These are phyloP conservation scores for Pectinophora gossypiella DNA, from an alignment of 1,140 invertebrate species.

Conservation along the genomic window DNA sequence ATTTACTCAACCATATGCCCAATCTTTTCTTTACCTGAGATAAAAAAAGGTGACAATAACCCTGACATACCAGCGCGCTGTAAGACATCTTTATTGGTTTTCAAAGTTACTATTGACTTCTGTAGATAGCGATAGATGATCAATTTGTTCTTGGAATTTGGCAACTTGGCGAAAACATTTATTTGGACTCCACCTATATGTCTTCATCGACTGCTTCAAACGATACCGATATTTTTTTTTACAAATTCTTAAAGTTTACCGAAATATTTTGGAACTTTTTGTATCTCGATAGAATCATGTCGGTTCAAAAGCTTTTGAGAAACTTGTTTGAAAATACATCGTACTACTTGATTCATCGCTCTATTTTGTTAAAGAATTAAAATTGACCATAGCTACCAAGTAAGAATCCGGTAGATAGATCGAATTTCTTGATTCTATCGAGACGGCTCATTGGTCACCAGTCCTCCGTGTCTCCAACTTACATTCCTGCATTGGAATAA, in stretches of 20 bases:
- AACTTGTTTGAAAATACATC: too few species aligned
- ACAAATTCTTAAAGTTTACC: not conserved
- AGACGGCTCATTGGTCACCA: conserved; percentile 46
- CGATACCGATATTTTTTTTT: conserved; percentile 15
- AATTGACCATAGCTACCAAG: not conserved
- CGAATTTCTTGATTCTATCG: conserved; percentile 22
- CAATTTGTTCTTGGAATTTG: conserved; percentile 51
- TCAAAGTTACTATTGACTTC: conserved; percentile 32
- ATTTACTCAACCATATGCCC: conserved; percentile 45
- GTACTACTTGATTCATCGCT: not conserved
- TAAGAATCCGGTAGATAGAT: conserved; percentile 3
- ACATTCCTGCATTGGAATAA: conserved; percentile 52
- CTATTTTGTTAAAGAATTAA: not conserved
- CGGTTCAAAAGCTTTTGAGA: not conserved
- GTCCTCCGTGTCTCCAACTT: conserved; percentile 28
- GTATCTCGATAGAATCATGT: not conserved
- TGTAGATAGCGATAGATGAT: conserved; percentile 29
- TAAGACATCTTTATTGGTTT: conserved; percentile 60
- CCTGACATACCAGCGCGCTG: conserved; percentile 42
- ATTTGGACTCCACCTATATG: conserved; percentile 19
- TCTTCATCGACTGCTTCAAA: conserved; percentile 33
- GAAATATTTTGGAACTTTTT: not conserved
- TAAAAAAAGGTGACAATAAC: conserved; percentile 61
- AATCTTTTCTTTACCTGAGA: conserved; percentile 43
- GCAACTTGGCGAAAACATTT: conserved; percentile 24